These are phyloP conservation scores for Smutsia gigantea DNA, from an alignment of 2,797 vertebrate species.

Conservation along the genomic window DNA sequence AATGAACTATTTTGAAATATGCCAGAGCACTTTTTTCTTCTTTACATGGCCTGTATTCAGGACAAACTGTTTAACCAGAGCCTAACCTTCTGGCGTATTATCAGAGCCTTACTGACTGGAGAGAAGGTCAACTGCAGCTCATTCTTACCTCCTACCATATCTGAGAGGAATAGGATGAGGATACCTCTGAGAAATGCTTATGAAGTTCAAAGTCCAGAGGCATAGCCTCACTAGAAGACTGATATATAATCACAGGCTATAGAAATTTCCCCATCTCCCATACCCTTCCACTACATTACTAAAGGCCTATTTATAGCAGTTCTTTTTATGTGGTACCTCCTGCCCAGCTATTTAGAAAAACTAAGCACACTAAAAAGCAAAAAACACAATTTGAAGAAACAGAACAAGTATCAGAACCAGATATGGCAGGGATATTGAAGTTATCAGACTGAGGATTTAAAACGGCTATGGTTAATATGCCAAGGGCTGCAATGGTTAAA, in stretches of 20 bases:
- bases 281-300: background rate
- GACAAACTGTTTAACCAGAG: background rate
- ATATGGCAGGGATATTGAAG: background rate
- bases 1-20: background rate
- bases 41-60: background rate
- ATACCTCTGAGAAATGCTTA: background rate
- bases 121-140: background rate
- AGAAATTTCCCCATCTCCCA: background rate
- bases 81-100: background rate
- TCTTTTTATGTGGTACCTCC: too few relatives aligned
- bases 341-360: too few relatives aligned
- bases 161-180: too few relatives aligned
- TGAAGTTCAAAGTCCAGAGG: background rate
- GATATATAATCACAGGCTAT: background rate
- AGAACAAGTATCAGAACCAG: background rate
- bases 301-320: background rate
- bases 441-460: background rate
- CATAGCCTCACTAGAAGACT: background rate
- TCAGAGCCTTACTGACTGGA: background rate
- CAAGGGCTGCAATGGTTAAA: background rate
- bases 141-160: background rate
- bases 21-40: background rate
- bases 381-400: background rate
- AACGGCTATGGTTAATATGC: background rate
- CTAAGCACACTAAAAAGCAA: background rate